Percentiles rank a stretch among this genome's conserved stretches.
These are phyloP conservation scores for Hemaris fuciformis DNA, from an alignment of 2,888 invertebrate species.

Conservation along the genomic window DNA sequence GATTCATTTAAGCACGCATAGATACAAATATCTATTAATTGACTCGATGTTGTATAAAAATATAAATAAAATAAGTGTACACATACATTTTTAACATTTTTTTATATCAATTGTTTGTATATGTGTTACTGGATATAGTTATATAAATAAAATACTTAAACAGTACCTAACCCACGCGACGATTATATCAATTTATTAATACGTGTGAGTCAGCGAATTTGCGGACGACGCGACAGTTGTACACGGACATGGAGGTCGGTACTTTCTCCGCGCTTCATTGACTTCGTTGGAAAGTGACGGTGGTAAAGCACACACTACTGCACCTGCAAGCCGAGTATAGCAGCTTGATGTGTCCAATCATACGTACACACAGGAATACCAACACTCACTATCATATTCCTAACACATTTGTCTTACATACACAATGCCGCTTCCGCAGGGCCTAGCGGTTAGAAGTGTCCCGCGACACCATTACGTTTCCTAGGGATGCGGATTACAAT, in stretches of 20 bases:
- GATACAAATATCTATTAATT: no score
- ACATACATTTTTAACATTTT: no score
- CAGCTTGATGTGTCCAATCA: neutral
- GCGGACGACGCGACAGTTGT: constrained; percentile 51
- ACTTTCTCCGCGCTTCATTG: constrained; percentile 80
- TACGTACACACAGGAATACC: neutral
- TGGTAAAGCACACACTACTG: constrained; percentile 56
- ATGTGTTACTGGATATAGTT: no score
- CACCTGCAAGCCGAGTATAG: constrained; percentile 16
- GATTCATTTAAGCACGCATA: no score
- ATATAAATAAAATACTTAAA: neutral
- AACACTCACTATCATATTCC: constrained; percentile 1
- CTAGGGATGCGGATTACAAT: neutral
- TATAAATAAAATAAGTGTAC: no score
- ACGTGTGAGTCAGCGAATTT: constrained; percentile 70
- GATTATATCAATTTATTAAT: constrained; percentile 9
- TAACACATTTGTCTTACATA: constrained; percentile 15
- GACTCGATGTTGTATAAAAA: no score
- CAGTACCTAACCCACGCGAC: neutral
- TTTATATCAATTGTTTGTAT: no score
- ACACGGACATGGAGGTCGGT: constrained; percentile 74
- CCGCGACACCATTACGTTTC: neutral
- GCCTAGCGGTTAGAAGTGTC: neutral
- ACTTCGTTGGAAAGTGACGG: constrained; percentile 77
- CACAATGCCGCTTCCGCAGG: neutral